These are phyloP conservation scores for Myocastor coypus DNA, from an alignment of 2,113 vertebrate genomes.

Conservation along the genomic window DNA sequence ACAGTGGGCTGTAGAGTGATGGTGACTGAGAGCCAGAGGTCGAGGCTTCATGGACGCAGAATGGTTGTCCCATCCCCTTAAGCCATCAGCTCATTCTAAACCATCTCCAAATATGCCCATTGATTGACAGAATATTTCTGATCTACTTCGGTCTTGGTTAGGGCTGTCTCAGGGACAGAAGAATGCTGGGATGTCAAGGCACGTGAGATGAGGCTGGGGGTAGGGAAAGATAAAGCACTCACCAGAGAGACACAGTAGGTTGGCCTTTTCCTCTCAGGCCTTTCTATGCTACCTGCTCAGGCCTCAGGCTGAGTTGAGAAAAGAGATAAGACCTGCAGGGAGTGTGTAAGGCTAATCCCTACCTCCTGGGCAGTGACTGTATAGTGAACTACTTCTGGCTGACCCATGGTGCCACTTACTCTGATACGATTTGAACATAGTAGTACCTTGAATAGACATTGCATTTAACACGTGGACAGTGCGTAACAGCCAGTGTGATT, in stretches of 20 bases:
- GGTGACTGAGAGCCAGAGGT: too few relatives aligned
- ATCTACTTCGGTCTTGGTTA: neutral
- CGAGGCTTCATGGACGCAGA: neutral
- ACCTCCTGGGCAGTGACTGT: neutral
- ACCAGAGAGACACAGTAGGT: neutral
- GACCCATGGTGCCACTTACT: neutral
- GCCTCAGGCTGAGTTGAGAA: neutral
- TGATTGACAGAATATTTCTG: neutral
- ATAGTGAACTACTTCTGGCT: neutral
- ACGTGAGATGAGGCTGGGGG: neutral
- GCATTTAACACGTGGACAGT: neutral
- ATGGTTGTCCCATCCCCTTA: neutral
- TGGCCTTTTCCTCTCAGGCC: neutral
- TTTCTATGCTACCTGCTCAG: neutral
- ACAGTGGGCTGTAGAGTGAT: neutral
- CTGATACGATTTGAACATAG: neutral
- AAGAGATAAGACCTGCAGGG: neutral
- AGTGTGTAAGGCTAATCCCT: neutral
- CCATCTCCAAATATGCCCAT: neutral
- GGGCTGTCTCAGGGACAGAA: neutral
- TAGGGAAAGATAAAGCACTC: neutral
- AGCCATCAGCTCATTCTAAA: neutral
- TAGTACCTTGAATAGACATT: slow-evolving; percentile 16
- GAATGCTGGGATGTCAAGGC: neutral
- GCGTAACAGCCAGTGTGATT: neutral